Evolutionary conservation across 2,113 vertebrate species (phyloP), one percentile per base, ranked within the genome.

Genomic region (Promerops cafer): DNA sequence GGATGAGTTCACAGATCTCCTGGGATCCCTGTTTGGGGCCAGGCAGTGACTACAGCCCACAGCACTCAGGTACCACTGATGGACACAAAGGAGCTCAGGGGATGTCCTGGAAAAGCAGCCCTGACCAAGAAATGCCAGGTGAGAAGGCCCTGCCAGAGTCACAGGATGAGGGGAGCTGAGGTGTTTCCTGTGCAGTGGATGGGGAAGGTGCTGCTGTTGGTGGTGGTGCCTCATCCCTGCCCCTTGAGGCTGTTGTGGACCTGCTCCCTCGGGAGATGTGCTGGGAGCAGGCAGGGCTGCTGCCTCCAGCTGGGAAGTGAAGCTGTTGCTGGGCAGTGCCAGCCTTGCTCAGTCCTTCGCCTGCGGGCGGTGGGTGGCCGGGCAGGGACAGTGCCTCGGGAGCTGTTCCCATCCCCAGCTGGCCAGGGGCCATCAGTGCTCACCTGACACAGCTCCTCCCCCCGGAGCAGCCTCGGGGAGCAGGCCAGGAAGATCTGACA

Each of bases 61-160:
- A 5, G 27, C 5, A 1, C n/a, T 13, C 4, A 0, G 35, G 26
- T 27, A 1, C 21, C 10, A 5, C 30, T 11, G 42, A 2, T 4
- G 10, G 31, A 26, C 53, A 27, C 30, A 2, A 4, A 14, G 75
- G 20, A 59, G 78, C 54, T 66, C 65, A 20, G 49, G n/a, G 40
- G 22, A 11, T 31, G 17, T 35, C 63, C 84, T 30, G 47, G 70
- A 21, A 40, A 17, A 89, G 52, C 56, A 90, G 54, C 60, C 42
- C 39, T 44, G 71, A 3, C 9, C 15, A 4, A 6, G 59, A 47
- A 39, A 6, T 4, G 35, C 31, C n/a, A 2, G 21, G 57, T 27
- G 80, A 40, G 64, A 30, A 35, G n/a, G 33, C 12, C 18, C 56
- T 59, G 80, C 35, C 56, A 5, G 65, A 40, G n/a, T 24, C 40